These are phyloP conservation scores for Penaeus chinensis DNA, from an alignment of 1,140 invertebrate genomes.

Conservation along the genomic window DNA sequence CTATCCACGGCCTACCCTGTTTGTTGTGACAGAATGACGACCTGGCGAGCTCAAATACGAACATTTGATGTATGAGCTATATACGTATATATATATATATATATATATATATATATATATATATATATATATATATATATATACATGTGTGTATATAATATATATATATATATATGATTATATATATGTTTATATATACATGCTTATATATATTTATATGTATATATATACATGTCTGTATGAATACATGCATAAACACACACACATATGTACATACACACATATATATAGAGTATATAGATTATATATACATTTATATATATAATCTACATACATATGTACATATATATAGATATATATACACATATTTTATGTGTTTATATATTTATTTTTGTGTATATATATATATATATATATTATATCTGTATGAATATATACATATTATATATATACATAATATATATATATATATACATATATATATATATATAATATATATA, in stretches of 20 bases:
- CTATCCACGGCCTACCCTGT: too few species aligned
- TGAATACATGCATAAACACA: background rate
- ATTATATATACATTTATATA: conserved; percentile 6
- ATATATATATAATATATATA: conserved; percentile 7
- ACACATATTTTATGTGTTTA: background rate
- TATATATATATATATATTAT: conserved; percentile 3
- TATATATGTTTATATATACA: conserved; percentile 22
- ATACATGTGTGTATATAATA: background rate
- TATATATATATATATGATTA: background rate
- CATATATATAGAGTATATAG: too few species aligned
- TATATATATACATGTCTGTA: background rate
- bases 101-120: too few species aligned
- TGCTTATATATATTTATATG: background rate
- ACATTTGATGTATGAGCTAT: too few species aligned
- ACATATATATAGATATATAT: conserved; percentile 19
- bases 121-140: background rate
- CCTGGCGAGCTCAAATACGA: too few species aligned
- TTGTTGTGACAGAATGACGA: too few species aligned
- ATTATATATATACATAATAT: conserved; percentile 15
- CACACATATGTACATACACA: background rate
- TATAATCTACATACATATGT: conserved; percentile 8
- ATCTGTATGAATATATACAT: background rate
- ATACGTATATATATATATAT: too few species aligned
- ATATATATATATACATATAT: conserved; percentile 8
- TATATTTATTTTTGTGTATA: background rate